Percentiles rank a stretch among this genome's conserved stretches.
These are phyloP conservation scores for Fistularia commersonii DNA, from an alignment of 2,797 vertebrate genomes.

Conservation along the genomic window DNA sequence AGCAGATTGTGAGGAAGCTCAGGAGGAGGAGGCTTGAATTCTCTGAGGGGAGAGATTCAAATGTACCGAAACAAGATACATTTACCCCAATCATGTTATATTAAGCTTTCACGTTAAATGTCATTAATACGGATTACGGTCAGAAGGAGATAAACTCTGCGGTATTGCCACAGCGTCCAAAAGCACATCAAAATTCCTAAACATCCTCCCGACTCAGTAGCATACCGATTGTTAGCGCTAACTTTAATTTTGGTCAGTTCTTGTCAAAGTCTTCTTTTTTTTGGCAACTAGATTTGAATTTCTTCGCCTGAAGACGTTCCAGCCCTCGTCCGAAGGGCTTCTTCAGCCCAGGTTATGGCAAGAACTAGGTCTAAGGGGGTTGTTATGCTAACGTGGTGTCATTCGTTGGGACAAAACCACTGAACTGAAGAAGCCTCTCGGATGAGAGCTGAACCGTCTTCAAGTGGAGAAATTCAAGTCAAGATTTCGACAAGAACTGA, in stretches of 20 bases:
- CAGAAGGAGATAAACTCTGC: slow-evolving; percentile 10
- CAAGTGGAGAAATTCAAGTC: too few species aligned
- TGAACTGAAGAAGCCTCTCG: too few species aligned
- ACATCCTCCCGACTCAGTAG: neutral
- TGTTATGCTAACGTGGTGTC: too few species aligned
- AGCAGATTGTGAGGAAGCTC: slow-evolving; percentile 11
- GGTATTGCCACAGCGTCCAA: slow-evolving; percentile 20
- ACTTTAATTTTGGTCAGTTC: neutral
- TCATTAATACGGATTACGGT: slow-evolving; percentile 3
- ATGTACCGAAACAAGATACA: slow-evolving; percentile 6
- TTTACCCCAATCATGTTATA: slow-evolving; percentile 7
- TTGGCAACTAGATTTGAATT: too few species aligned
- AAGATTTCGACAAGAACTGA: too few species aligned
- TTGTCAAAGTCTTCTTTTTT: too few species aligned
- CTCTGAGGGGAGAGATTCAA: slow-evolving; percentile 1
- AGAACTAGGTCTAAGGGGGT: too few species aligned
- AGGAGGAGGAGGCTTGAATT: slow-evolving; percentile 3
- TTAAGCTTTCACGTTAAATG: slow-evolving; percentile 4
- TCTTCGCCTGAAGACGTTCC: too few species aligned
- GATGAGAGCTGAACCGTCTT: too few species aligned
- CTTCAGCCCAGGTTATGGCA: too few species aligned
- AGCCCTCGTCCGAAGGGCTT: too few species aligned
- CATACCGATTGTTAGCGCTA: neutral
- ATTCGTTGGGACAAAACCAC: too few species aligned
- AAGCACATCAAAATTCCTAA: slow-evolving; percentile 7